Conservation (phyloP, 2,888 invertebrate genomes). For the Heliconius sara region DNA sequence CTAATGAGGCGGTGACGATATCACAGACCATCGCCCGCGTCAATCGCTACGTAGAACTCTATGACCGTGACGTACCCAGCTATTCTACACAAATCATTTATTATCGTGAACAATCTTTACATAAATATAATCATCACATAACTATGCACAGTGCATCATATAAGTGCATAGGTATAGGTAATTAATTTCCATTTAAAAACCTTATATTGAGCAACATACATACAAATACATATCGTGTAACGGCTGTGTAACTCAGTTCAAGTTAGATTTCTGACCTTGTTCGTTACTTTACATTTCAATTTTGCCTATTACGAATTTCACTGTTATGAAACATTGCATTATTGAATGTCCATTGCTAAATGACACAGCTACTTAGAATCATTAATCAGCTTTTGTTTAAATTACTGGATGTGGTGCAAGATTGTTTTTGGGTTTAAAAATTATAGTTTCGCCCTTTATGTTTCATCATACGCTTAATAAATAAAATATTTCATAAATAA, state of each 20-base stretch:
- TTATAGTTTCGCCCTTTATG: background rate
- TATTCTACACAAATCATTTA: background rate
- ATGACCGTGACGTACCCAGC: conserved; percentile 12
- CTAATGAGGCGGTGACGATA: conserved; percentile 3
- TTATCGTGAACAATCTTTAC: conserved; percentile 26
- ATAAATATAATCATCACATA: conserved; percentile 25
- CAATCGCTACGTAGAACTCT: conserved; percentile 20
- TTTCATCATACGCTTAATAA: background rate
- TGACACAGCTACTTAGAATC: conserved; percentile 37
- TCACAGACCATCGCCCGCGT: conserved; percentile 4
- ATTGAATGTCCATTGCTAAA: conserved; percentile 52
- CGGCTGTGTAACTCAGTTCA: conserved; percentile 5
- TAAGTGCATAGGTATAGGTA: background rate
- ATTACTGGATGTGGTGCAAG: conserved; percentile 29
- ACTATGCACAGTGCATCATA: conserved; percentile 13
- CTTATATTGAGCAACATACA: background rate
- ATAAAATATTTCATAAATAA: too few relatives aligned
- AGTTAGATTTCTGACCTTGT: conserved; percentile 30
- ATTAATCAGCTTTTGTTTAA: conserved; percentile 31
- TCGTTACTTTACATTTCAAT: conserved; percentile 36
- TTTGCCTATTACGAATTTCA: conserved; percentile 48
- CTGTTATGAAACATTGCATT: conserved; percentile 55
- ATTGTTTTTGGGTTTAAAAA: background rate
- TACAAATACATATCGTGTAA: background rate
- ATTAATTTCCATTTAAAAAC: background rate